phyloP scores from a whole-genome alignment of 1,140 invertebrate species.

The Tetramorium simillimum region DNA sequence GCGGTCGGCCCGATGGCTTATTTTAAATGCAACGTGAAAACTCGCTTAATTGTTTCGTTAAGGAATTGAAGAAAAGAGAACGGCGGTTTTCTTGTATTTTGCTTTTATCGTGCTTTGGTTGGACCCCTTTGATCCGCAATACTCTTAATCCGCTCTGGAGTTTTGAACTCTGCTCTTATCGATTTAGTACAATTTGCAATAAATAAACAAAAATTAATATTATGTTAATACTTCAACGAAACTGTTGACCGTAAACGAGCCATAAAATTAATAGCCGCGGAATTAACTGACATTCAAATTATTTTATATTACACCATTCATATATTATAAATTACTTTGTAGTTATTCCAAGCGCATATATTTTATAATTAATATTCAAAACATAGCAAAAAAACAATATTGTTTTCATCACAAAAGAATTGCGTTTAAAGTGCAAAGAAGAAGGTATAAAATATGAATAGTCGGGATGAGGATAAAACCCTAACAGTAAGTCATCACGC shows the following conservation, averaged over 20 bases:
- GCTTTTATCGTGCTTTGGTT: neutral
- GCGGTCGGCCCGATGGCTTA: constrained; percentile 68
- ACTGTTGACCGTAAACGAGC: neutral
- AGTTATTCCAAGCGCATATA: neutral
- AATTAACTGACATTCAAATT: neutral
- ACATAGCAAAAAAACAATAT: neutral
- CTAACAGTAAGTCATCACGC: neutral
- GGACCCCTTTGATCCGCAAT: neutral
- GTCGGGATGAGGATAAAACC: neutral
- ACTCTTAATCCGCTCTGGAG: neutral
- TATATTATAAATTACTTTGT: neutral
- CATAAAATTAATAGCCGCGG: constrained; percentile 5
- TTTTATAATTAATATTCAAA: neutral
- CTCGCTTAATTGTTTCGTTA: constrained; percentile 74
- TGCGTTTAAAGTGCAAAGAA: neutral
- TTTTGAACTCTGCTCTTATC: neutral
- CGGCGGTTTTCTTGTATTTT: constrained; percentile 25
- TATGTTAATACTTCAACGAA: neutral
- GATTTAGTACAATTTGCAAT: neutral
- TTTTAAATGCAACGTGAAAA: constrained; percentile 81
- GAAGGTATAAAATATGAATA: neutral
- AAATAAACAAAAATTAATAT: constrained; percentile 34
- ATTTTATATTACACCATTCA: neutral
- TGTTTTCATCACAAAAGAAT: neutral
- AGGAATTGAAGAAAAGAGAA: constrained; percentile 41